Evolutionary conservation across 64 coral and sea anemone species (phyloP), one percentile per base, ranked within the genome.

Genomic region (Montipora sp.): DNA sequence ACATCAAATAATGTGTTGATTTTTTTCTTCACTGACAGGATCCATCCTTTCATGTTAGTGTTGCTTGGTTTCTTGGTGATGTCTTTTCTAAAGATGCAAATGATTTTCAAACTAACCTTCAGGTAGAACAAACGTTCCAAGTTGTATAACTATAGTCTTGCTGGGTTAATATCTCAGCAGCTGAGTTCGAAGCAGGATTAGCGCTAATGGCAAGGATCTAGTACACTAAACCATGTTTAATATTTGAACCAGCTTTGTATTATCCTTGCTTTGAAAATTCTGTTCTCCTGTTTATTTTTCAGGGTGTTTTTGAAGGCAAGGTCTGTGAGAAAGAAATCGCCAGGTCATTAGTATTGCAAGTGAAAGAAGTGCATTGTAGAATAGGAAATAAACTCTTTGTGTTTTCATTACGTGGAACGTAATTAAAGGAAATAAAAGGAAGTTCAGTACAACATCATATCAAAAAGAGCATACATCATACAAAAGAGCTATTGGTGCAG

Each of bases 41-140:
- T 87, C 90, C 90, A 63, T 92, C 90, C 69, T 92, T 92, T 36
- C 90, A 92, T 69, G 73, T 87, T 3, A 92, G 90, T 57, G 47
- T 92, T 79, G 90, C 90, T 19, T 92, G 81, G 90, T 65, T 74
- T 68, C 90, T 87, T 68, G 90, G 90, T 49, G 90, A 92, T 27
- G 67, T 92, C 4, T 79, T 59, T 45, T 43, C 71, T 51, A 70
- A 87, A 4, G 49, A 85, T 44, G 22, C 36, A 36, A 2, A 36
- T 36, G 36, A 36, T 36, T 36, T 77, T 44, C 74, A 69, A 63
- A 73, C 75, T 15, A 77, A 67, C 36, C 72, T 92, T 11, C 90
- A 92, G 90, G 90, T 92, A 47, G 78, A 48, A 18, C 59, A 48
- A 20, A 0, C 8, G 51, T 53, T 10, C 36, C 36, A 36, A 36